A percentile compares a stretch with the other conserved stretches of the same genome.
These are phyloP conservation scores for Thalassoma bifasciatum DNA, from an alignment of 2,113 vertebrate genomes.

Conservation along the genomic window DNA sequence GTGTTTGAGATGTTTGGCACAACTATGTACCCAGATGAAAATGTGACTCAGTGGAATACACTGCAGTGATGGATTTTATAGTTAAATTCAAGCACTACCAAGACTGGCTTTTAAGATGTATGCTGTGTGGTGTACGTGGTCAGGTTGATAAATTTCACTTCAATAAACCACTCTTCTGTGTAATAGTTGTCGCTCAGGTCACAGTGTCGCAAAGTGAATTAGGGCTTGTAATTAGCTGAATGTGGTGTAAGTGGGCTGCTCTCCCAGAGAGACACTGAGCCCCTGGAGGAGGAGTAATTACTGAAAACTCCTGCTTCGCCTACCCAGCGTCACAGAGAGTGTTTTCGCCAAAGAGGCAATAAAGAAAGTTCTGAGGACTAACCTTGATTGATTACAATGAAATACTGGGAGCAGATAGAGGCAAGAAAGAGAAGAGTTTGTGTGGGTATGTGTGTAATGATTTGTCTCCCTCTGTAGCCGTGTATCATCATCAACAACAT, in stretches of 20 bases:
- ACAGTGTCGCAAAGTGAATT: constrained; percentile 66
- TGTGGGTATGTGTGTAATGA: constrained; percentile 30
- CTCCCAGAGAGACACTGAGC: constrained; percentile 53
- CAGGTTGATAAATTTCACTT: constrained; percentile 33
- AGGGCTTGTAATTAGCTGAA: constrained; percentile 72
- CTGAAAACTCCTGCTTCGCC: constrained; percentile 45
- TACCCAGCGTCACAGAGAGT: constrained; percentile 38
- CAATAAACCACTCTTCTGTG: constrained; percentile 31
- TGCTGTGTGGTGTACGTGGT: constrained; percentile 6
- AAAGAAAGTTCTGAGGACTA: constrained; percentile 45
- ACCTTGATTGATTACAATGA: constrained; percentile 60
- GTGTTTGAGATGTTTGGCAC: constrained; percentile 26
- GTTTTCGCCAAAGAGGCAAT: constrained; percentile 50
- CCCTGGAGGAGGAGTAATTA: constrained; percentile 60
- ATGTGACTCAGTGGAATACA: constrained; percentile 4
- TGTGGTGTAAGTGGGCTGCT: constrained; percentile 51
- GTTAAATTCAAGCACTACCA: constrained; percentile 17
- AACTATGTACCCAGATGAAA: not conserved
- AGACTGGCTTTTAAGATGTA: not conserved
- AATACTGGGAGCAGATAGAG: constrained; percentile 24
- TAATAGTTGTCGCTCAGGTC: constrained; percentile 29
- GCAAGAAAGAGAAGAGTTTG: constrained; percentile 4
- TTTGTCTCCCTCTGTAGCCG: constrained; percentile 77
- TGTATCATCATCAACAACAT: constrained; percentile 99
- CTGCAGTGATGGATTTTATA: not conserved